Base-by-base conservation (phyloP, 1,140 invertebrate genomes). In the Zophobas morio region DNA sequence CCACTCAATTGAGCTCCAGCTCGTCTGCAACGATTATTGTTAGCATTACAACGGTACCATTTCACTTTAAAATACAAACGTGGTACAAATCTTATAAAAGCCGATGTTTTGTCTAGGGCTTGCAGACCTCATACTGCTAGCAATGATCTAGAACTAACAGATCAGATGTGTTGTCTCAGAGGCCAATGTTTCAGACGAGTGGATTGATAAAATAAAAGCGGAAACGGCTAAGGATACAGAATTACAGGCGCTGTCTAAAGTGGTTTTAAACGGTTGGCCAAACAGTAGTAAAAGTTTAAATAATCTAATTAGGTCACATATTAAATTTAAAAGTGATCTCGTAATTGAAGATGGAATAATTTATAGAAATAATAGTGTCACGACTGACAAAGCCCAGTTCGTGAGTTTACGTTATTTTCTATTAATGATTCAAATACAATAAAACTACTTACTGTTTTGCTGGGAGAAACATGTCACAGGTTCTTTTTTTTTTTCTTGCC, bases 231-330 rank as follows among this genome's bases (percentile, higher is more conserved):
- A 78, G 53, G 86, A 86, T 79, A 32, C 42, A 34, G 76, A 74
- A 39, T 77, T 86, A 40, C 70, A 66, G 72, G 77, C 74, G 54
- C 20, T 20, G 56, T 78, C 73, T 49, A 37, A 84, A 73, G 81
- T 80, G 46, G 80, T 82, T 60, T 34, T 79, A 80, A 74, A 80
- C 20, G 85, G 86, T 1, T 88, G 85, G 86, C 87, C 87, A 71
- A 80, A 84, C 2, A 78, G 60, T 39, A 83, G 74, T 57, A 84
- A 79, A 46, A 51, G 83, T 51, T 33, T 84, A 72, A 46, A 60
- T 46, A 74, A 33, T 35, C 39, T 54, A 3, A 46, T 77, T 32
- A 76, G 76, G 70, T n/a, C 57, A 8, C 80, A 80, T 74, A 70
- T 54, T 70, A 37, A 60, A 54, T 75, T 56, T 47, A 76, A 51